Percentiles rank a stretch among this genome's conserved stretches.
Conservation (phyloP, 2,113 vertebrate genomes). For the Chroicocephalus ridibundus region DNA sequence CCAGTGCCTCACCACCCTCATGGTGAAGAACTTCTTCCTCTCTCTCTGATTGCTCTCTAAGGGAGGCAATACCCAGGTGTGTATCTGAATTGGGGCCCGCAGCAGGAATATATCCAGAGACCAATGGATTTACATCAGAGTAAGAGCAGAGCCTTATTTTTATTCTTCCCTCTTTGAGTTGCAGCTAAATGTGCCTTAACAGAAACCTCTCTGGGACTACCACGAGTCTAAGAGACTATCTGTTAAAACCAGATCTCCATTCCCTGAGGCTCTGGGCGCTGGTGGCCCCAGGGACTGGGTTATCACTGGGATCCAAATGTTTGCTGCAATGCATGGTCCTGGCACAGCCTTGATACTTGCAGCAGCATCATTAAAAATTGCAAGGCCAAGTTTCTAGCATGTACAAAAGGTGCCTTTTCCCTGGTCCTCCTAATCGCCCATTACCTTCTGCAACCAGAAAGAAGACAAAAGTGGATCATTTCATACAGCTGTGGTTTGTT, state of each 20-base stretch:
- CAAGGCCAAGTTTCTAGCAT: background rate
- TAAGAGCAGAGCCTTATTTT: background rate
- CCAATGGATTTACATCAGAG: rapidly evolving
- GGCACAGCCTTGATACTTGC: background rate
- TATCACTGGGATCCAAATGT: background rate
- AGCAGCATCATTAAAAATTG: background rate
- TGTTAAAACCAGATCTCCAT: background rate
- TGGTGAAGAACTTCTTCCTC: too few species aligned
- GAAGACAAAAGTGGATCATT: background rate
- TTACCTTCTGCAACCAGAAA: background rate
- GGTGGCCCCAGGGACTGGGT: background rate
- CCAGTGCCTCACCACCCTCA: too few species aligned
- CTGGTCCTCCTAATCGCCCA: background rate
- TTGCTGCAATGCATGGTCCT: rapidly evolving
- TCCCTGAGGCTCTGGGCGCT: rapidly evolving
- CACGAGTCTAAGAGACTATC: background rate
- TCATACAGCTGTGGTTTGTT: background rate
- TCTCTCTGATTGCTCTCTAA: background rate
- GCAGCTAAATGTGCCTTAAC: background rate
- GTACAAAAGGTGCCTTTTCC: background rate
- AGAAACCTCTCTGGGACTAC: background rate
- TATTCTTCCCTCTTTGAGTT: background rate
- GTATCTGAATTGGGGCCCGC: background rate
- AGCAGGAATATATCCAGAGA: background rate
- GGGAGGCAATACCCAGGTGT: background rate